Conservation (phyloP, 2,113 vertebrate genomes). For the Callipepla squamata region DNA sequence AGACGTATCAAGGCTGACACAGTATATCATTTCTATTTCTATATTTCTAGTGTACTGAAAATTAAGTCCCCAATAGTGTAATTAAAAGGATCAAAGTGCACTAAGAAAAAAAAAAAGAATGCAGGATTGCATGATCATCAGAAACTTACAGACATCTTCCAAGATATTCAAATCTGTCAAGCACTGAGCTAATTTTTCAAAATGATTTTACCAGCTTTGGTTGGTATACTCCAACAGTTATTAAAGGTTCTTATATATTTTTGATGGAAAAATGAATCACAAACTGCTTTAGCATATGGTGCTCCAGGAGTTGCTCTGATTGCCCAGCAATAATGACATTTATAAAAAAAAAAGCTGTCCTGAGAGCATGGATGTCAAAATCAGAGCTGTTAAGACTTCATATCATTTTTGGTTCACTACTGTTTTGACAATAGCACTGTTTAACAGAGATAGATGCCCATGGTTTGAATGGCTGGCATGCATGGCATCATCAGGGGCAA, state of each 20-base stretch:
- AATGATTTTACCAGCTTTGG: not conserved
- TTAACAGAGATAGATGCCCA: not conserved
- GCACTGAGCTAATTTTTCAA: not conserved
- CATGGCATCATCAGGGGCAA: not conserved
- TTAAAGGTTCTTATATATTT: not conserved
- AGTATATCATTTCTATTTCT: rapidly evolving
- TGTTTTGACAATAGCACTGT: not conserved
- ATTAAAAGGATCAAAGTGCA: not conserved
- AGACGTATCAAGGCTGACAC: not conserved
- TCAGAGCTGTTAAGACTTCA: not conserved
- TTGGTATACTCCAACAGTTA: not conserved
- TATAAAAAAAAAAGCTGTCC: not conserved
- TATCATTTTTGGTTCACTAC: not conserved
- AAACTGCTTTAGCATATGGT: not conserved
- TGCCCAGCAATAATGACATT: rapidly evolving
- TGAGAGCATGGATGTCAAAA: not conserved
- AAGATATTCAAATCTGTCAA: not conserved
- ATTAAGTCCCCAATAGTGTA: not conserved
- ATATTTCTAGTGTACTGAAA: not conserved
- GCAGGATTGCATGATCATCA: rapidly evolving
- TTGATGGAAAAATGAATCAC: not conserved
- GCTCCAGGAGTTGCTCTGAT: not conserved
- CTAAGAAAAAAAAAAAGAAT: not conserved
- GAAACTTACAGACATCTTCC: not conserved
- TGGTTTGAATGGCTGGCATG: not conserved